Evolutionary conservation across 2,888 invertebrate genomes (phyloP).

Genomic region (Gymnosoma rotundatum): DNA sequence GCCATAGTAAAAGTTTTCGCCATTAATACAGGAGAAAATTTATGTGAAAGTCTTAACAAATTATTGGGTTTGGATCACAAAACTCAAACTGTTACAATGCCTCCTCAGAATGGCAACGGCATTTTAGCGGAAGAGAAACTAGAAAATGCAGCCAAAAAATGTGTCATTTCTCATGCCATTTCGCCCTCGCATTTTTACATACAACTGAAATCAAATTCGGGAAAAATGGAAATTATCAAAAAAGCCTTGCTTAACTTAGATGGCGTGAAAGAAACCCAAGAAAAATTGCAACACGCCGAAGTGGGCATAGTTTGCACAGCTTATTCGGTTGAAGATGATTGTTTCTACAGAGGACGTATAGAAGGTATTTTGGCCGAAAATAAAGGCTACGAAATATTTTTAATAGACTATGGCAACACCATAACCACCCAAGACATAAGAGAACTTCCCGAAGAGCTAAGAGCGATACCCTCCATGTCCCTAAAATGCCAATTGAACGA

Average conservation of each 20-base stretch:
- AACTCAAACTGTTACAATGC: slow-evolving; percentile 56
- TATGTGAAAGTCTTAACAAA: slow-evolving; percentile 76
- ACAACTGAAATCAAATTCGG: slow-evolving; percentile 83
- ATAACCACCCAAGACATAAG: slow-evolving; percentile 84
- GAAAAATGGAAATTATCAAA: slow-evolving; percentile 76
- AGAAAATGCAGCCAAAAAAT: slow-evolving; percentile 80
- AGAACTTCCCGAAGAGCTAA: slow-evolving; percentile 84
- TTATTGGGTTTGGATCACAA: slow-evolving; percentile 73
- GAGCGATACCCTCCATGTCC: slow-evolving; percentile 79
- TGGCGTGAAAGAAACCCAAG: slow-evolving; percentile 72
- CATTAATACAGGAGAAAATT: slow-evolving; percentile 74
- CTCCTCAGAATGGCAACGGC: slow-evolving; percentile 43
- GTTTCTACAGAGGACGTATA: slow-evolving; percentile 91
- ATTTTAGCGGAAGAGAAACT: slow-evolving; percentile 24
- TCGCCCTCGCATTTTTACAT: slow-evolving; percentile 89
- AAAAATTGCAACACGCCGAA: slow-evolving; percentile 58
- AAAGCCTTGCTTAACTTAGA: slow-evolving; percentile 61
- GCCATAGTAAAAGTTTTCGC: slow-evolving; percentile 76
- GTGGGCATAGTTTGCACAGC: slow-evolving; percentile 72
- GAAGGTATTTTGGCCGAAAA: slow-evolving; percentile 88
- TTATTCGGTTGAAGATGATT: slow-evolving; percentile 85
- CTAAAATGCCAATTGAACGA: slow-evolving; percentile 75
- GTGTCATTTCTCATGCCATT: slow-evolving; percentile 86
- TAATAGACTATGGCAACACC: slow-evolving; percentile 87
- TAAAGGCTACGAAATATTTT: slow-evolving; percentile 87